Conservation (phyloP, 2,888 invertebrate species). For the Habroteleia sp. region DNA sequence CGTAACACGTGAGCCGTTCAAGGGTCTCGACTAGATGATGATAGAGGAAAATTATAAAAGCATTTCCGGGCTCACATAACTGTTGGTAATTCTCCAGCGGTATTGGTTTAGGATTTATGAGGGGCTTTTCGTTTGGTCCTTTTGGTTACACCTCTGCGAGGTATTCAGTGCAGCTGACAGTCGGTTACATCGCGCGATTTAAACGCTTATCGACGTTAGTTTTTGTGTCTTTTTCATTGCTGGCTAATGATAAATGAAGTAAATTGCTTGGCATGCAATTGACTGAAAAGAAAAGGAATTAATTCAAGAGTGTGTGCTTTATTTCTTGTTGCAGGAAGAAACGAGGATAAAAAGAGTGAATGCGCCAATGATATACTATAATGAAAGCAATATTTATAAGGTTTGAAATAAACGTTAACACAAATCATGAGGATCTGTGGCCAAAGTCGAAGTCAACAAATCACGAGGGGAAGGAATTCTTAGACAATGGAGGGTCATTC, state of each 20-base stretch:
- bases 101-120: constrained; percentile 29
- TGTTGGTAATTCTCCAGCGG: constrained; percentile 46
- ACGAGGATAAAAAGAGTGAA: background rate
- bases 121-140: constrained; percentile 17
- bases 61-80: constrained; percentile 57
- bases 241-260: too few species aligned
- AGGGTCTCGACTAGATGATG: constrained; percentile 29
- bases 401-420: constrained; percentile 10
- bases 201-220: too few species aligned
- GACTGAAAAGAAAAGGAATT: too few species aligned
- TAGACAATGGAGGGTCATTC: constrained; percentile 2
- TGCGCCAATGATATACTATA: constrained; percentile 20
- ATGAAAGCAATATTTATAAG: constrained; percentile 19
- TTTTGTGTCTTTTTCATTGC: too few species aligned
- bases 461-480: background rate
- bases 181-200: constrained; percentile 19
- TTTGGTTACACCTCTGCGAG: constrained; percentile 14
- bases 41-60: constrained; percentile 57
- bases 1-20: constrained; percentile 43
- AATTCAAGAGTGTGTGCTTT: background rate
- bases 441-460: constrained; percentile 1
- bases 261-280: constrained; percentile 7
- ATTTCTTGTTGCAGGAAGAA: background rate
- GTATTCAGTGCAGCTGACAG: constrained; percentile 1
- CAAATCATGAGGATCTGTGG: background rate